Conservation (phyloP, 2,797 vertebrate species). For the Poeciliopsis infans region DNA sequence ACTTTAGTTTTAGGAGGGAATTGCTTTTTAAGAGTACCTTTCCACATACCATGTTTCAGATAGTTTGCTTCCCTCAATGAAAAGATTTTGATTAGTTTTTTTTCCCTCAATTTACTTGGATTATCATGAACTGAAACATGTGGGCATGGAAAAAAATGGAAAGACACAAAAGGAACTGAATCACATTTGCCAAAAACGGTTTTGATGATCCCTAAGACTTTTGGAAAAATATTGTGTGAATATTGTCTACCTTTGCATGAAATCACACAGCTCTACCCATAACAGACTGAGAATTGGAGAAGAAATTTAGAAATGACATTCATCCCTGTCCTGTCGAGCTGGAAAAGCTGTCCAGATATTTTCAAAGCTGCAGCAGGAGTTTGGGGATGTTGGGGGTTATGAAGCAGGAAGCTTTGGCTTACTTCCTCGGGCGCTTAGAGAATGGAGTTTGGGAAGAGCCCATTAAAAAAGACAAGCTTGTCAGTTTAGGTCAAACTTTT, state of each 20-base stretch:
- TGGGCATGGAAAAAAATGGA: background rate
- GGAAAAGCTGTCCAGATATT: slow-evolving; percentile 38
- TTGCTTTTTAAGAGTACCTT: background rate
- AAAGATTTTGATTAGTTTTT: background rate
- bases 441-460: slow-evolving; percentile 60
- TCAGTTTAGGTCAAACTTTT: slow-evolving; percentile 39
- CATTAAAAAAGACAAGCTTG: slow-evolving; percentile 58
- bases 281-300: background rate
- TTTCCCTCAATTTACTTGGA: background rate
- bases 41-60: background rate
- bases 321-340: slow-evolving; percentile 23
- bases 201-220: too few relatives aligned
- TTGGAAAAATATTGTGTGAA: background rate
- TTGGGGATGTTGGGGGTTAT: slow-evolving; percentile 12
- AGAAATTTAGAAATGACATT: slow-evolving; percentile 9
- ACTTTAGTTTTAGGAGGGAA: background rate
- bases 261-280: background rate
- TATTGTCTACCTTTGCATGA: background rate
- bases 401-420: slow-evolving; percentile 62
- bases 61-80: background rate
- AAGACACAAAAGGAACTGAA: background rate
- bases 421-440: slow-evolving; percentile 74
- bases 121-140: background rate
- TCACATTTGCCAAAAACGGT: too few relatives aligned
- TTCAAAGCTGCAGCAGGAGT: slow-evolving; percentile 26